Base-by-base conservation (phyloP, 2,797 vertebrate genomes). In the Oreortyx pictus region DNA sequence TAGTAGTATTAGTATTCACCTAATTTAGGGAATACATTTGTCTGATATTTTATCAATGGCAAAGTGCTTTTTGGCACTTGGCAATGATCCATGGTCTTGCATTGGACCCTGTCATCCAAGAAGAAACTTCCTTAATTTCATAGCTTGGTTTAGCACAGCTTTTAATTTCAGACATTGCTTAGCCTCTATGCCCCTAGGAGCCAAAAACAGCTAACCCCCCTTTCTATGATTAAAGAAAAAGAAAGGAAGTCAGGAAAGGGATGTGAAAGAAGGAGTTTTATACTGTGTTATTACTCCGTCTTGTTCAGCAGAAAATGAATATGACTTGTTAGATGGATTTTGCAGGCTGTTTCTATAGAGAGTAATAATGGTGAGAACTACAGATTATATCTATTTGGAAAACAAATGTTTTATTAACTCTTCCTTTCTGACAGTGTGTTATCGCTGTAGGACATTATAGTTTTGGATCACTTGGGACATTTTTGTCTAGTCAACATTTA, bases 11-110 rank as follows among this genome's bases (percentile, higher is more conserved):
- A 41, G 39, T 41, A 97, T 97, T 96, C 96, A 86, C 96, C 94
- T 97, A 97, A 98, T 97, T 97, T 96, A 97, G 72, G 91, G 94
- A 91, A 97, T 97, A 95, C 86, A 95, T 97, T 98, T 96, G 83
- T 96, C 90, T 95, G 91, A 83, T 97, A 94, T 97, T 97, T 97
- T 98, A 96, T 97, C 97, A 97, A 96, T 97, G 97, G 94, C 74
- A 90, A 96, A 97, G 79, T 96, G 95, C 87, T 96, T 96, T 97
- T 97, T 96, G 94, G 95, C 90, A 72, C 81, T 97, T 98, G 97
- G 97, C 97, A 89, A 57, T 39, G 33, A 93, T 96, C 97, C 97
- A 94, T 64, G 74, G 41, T 96, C 81, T 95, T 95, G 65, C 66
- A 56, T 93, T 59, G 85, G 84, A 94, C 67, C 37, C 54, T 91